These are phyloP conservation scores for Artemisiospiza belli DNA, from an alignment of 2,113 vertebrate species.

Conservation along the genomic window DNA sequence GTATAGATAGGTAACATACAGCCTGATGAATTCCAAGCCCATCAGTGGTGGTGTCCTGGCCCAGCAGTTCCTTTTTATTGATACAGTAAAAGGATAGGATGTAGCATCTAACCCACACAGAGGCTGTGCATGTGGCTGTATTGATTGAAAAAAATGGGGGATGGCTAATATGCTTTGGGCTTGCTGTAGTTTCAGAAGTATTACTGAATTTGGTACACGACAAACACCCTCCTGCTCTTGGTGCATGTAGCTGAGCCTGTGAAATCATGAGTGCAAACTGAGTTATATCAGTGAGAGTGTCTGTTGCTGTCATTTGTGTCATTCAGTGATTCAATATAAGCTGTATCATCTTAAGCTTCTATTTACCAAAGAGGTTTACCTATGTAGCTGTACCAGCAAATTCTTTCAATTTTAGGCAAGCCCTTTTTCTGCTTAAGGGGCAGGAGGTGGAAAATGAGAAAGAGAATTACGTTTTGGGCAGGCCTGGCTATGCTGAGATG, in stretches of 20 bases:
- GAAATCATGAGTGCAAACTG: not conserved
- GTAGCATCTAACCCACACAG: not conserved
- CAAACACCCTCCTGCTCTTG: not conserved
- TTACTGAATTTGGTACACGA: not conserved
- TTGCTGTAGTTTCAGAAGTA: not conserved
- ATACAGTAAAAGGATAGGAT: not conserved
- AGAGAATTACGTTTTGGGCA: not conserved
- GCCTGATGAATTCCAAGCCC: not conserved
- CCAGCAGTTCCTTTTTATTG: constrained; percentile 46
- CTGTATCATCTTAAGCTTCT: not conserved
- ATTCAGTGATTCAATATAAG: not conserved
- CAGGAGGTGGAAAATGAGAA: not conserved
- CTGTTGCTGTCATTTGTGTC: not conserved
- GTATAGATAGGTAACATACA: not conserved
- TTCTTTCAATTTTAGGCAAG: constrained; percentile 3
- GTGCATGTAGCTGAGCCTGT: not conserved
- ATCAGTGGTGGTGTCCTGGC: not conserved
- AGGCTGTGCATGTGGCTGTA: not conserved
- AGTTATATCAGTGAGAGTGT: not conserved
- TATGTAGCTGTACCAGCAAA: not conserved
- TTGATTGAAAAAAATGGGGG: not conserved
- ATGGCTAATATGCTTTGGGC: not conserved
- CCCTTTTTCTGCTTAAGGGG: not conserved
- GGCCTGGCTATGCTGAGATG: not conserved
- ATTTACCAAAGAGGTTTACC: not conserved